Conservation (phyloP, 64 coral and sea anemone species). For the Pachyseris speciosa region DNA sequence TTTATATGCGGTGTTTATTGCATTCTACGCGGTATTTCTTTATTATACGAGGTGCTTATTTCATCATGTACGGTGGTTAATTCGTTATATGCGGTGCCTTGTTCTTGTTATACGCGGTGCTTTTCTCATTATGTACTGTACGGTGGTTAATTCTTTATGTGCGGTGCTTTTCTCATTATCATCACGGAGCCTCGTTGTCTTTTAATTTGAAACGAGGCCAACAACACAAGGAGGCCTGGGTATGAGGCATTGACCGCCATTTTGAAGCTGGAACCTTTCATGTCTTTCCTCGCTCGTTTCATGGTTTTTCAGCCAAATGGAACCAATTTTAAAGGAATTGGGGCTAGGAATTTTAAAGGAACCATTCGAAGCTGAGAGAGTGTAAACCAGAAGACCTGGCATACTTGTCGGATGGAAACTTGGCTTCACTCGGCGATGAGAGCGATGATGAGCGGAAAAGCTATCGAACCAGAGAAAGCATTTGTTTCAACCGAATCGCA, state of each 20-base stretch:
- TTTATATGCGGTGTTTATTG: too few species aligned
- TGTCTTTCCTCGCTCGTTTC: not conserved
- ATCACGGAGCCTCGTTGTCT: not conserved
- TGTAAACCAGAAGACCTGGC: slow-evolving; percentile 8
- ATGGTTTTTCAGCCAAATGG: slow-evolving; percentile 31
- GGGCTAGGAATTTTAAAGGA: slow-evolving; percentile 16
- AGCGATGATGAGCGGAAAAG: slow-evolving; percentile 12
- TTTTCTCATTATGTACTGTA: too few species aligned
- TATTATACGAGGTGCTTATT: slow-evolving; percentile 10
- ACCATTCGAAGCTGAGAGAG: slow-evolving; percentile 42
- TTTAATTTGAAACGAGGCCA: not conserved
- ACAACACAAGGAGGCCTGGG: not conserved
- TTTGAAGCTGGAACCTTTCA: not conserved
- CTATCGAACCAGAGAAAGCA: too few species aligned
- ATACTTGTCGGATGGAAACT: slow-evolving; percentile 27
- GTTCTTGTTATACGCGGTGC: too few species aligned
- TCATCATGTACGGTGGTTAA: too few species aligned
- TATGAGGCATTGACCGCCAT: not conserved
- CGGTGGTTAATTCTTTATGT: slow-evolving; percentile 7
- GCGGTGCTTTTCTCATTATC: slow-evolving; percentile 2
- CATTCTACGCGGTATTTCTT: not conserved
- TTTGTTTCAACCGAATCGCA: too few species aligned
- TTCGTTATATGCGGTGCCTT: too few species aligned
- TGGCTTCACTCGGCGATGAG: slow-evolving; percentile 37
- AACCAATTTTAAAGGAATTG: too few species aligned